Percentiles rank a stretch among this genome's conserved stretches.
Evolutionary conservation across 2,113 vertebrate species (phyloP).

Genomic region (Emberiza fucata): DNA sequence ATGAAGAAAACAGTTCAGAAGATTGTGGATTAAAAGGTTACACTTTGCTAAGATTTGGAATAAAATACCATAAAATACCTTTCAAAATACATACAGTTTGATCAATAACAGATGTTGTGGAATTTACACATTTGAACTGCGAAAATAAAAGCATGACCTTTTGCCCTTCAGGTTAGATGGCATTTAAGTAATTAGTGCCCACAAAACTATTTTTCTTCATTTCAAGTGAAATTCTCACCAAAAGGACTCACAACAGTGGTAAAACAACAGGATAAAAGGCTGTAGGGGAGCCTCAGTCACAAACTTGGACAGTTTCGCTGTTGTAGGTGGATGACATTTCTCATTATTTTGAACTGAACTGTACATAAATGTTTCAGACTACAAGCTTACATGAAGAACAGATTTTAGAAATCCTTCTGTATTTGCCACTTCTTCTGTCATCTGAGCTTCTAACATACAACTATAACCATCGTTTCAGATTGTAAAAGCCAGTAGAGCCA

Average conservation of each 20-base stretch:
- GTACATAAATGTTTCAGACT: not conserved
- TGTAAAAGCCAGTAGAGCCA: not conserved
- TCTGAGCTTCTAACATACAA: not conserved
- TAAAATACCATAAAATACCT: not conserved
- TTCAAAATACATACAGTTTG: not conserved
- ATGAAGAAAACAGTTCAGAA: not conserved
- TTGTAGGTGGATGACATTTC: fast-evolving
- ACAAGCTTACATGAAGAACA: not conserved
- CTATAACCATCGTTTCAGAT: not conserved
- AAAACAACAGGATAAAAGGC: not conserved
- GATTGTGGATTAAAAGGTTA: not conserved
- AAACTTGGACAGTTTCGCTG: not conserved
- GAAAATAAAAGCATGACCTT: not conserved
- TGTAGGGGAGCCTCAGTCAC: not conserved
- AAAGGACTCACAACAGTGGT: not conserved
- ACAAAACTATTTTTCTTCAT: not conserved
- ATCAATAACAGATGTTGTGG: not conserved
- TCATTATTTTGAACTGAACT: not conserved
- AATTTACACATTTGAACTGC: not conserved
- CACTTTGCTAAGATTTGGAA: not conserved
- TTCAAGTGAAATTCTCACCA: not conserved
- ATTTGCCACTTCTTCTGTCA: not conserved
- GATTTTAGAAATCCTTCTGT: not conserved
- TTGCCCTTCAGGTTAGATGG: not conserved
- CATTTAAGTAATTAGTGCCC: not conserved